Conservation (phyloP, 1,140 invertebrate genomes). For the Marisa cornuarietis region DNA sequence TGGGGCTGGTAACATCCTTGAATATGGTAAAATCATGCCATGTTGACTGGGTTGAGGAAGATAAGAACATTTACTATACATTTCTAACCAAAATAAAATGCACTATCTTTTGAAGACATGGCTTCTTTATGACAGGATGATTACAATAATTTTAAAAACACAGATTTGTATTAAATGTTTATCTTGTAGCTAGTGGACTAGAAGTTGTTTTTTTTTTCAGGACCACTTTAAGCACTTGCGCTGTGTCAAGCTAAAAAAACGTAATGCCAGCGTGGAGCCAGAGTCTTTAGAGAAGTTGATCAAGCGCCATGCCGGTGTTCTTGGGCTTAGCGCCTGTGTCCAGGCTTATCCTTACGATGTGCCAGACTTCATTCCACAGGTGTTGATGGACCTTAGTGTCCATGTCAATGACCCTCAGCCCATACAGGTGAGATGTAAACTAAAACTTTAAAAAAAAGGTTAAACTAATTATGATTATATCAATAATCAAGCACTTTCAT, state of each 20-base stretch:
- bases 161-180: too few relatives aligned
- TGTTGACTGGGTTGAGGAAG: too few relatives aligned
- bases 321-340: slow-evolving; percentile 89
- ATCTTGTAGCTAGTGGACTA: too few relatives aligned
- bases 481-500: too few relatives aligned
- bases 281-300: slow-evolving; percentile 62
- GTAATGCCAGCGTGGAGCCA: slow-evolving; percentile 31
- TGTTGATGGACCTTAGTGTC: slow-evolving; percentile 81
- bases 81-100: too few relatives aligned
- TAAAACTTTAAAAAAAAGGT: neutral
- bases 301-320: slow-evolving; percentile 80
- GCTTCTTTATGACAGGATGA: too few relatives aligned
- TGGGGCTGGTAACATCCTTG: too few relatives aligned
- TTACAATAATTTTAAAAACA: too few relatives aligned
- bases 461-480: neutral
- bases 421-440: slow-evolving; percentile 78
- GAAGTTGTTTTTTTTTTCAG: slow-evolving; percentile 33
- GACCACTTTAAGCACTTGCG: slow-evolving; percentile 61
- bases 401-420: slow-evolving; percentile 90
- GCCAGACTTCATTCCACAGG: slow-evolving; percentile 82
- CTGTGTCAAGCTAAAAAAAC: slow-evolving; percentile 56
- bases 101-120: too few relatives aligned
- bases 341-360: slow-evolving; percentile 90
- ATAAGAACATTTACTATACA: too few relatives aligned
- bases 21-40: too few relatives aligned